A percentile compares a stretch with the other conserved stretches of the same genome.
Evolutionary conservation across 2,797 vertebrate species (phyloP).

Genomic region (Platalea minor): DNA sequence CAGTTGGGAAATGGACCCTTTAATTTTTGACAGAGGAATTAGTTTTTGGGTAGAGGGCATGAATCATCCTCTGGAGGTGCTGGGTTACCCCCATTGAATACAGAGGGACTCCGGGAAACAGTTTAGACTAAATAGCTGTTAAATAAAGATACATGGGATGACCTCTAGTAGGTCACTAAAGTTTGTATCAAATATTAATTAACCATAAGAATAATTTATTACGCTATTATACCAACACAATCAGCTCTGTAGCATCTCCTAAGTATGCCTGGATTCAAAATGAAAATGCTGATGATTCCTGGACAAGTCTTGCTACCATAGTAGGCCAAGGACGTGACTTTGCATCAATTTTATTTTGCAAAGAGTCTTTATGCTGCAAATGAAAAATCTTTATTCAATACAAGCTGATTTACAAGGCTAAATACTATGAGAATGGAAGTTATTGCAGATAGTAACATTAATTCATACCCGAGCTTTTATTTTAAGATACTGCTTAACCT

Average conservation of each 20-base stretch:
- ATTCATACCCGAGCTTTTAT: neutral
- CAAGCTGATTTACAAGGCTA: neutral
- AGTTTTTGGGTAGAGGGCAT: neutral
- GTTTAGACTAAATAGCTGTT: neutral
- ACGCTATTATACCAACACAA: neutral
- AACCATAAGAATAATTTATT: neutral
- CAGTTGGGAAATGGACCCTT: neutral
- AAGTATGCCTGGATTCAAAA: neutral
- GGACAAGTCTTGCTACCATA: neutral
- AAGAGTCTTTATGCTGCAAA: neutral
- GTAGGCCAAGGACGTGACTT: neutral
- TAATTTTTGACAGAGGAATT: neutral
- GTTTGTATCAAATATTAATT: neutral
- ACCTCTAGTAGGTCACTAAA: neutral
- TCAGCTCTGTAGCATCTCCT: neutral
- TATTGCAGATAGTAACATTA: neutral
- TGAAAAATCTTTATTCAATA: neutral
- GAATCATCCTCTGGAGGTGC: neutral
- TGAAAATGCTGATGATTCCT: neutral
- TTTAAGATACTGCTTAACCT: neutral
- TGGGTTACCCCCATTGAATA: neutral
- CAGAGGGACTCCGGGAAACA: neutral
- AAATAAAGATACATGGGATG: neutral
- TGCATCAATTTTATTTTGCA: neutral
- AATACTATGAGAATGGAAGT: neutral